Evolutionary conservation across 2,797 vertebrate species (phyloP).

Genomic region (Tragelaphus oryx): DNA sequence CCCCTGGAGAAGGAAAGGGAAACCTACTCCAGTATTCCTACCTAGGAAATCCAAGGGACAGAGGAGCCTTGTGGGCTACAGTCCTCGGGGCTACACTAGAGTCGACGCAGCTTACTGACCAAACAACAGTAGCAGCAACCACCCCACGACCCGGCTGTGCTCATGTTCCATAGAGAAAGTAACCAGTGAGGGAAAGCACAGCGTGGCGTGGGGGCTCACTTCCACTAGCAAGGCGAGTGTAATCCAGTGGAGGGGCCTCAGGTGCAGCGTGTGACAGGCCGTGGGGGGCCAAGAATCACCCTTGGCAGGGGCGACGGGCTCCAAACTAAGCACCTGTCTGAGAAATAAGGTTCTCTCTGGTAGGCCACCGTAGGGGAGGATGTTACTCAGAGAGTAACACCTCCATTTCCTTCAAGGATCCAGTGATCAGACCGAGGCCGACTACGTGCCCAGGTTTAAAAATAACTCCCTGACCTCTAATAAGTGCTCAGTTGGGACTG

Average conservation of each 20-base stretch:
- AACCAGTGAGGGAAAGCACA: not conserved
- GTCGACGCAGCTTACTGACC: not conserved
- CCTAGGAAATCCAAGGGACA: not conserved
- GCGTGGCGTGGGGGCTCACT: not conserved
- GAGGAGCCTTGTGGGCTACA: not conserved
- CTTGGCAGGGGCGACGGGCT: not conserved
- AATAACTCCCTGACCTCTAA: constrained; percentile 17
- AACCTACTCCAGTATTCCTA: not conserved
- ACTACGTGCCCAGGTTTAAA: not conserved
- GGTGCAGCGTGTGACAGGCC: not conserved
- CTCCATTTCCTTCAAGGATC: constrained; percentile 21
- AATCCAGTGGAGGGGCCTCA: not conserved
- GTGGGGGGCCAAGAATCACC: not conserved
- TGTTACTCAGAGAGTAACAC: not conserved
- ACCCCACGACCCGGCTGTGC: not conserved
- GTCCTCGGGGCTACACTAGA: not conserved
- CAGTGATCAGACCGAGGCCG: not conserved
- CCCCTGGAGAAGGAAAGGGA: not conserved
- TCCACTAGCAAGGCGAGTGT: no score
- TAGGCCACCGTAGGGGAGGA: not conserved
- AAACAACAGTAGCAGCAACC: not conserved
- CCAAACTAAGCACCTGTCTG: not conserved
- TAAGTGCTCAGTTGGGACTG: not conserved
- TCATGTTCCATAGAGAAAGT: not conserved
- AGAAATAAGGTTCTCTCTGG: not conserved